Conservation (phyloP, 1,140 invertebrate genomes). For the Metopolophium dirhodum region DNA sequence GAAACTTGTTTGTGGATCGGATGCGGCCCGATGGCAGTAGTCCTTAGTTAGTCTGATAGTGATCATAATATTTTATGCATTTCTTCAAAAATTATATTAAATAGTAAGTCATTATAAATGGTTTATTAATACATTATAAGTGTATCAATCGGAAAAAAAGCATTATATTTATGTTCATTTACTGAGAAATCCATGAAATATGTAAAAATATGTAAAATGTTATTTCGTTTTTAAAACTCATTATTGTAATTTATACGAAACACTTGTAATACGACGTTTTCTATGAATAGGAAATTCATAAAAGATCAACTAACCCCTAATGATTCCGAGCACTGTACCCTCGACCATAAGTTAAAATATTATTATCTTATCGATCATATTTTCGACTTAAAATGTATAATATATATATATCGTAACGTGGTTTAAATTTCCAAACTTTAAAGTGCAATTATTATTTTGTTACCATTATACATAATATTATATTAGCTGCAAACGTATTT, state of each 20-base stretch:
- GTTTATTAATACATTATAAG: background rate
- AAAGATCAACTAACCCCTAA: background rate
- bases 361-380: background rate
- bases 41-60: no score
- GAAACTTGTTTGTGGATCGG: no score
- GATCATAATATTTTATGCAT: background rate
- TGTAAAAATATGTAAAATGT: conserved; percentile 1
- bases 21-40: no score
- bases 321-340: background rate
- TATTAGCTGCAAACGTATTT: background rate
- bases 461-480: background rate
- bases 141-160: background rate
- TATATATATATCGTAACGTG: background rate
- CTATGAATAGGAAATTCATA: background rate
- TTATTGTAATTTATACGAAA: background rate
- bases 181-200: background rate
- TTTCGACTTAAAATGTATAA: background rate
- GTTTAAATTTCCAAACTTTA: background rate
- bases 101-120: background rate
- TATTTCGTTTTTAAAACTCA: background rate
- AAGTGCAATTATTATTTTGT: background rate
- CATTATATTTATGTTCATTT: background rate
- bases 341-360: background rate
- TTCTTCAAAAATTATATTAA: background rate
- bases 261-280: background rate